Conservation (phyloP, 2,113 vertebrate genomes). For the Noctilio leporinus region DNA sequence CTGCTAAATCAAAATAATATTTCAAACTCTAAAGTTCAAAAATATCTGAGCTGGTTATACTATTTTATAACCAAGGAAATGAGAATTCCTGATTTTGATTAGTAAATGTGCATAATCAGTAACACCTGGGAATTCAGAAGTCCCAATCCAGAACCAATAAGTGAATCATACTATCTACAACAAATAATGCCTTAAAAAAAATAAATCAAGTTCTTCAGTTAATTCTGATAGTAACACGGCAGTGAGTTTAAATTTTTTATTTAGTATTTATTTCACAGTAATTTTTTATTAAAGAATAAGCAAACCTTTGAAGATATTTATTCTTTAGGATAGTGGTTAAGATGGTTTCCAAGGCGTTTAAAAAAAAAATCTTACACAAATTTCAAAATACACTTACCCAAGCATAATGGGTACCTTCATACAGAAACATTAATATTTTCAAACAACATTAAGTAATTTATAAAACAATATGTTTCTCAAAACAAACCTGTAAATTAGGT, state of each 20-base stretch:
- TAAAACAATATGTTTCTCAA: neutral
- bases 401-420: neutral
- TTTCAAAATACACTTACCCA: neutral
- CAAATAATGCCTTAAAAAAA: neutral
- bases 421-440: neutral
- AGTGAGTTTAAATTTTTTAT: neutral
- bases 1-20: neutral
- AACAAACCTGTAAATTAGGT: neutral
- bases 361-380: neutral
- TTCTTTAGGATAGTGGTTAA: neutral
- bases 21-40: constrained; percentile 20
- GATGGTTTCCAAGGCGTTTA: neutral
- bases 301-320: neutral
- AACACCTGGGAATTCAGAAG: neutral
- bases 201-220: neutral
- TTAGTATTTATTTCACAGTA: neutral
- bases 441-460: neutral
- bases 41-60: neutral
- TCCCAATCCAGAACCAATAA: neutral
- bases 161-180: neutral
- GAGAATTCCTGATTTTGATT: neutral
- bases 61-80: neutral
- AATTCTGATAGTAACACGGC: neutral
- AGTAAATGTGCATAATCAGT: neutral
- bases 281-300: neutral